Conservation (phyloP, 2,113 vertebrate species). For the Kryptolebias marmoratus region DNA sequence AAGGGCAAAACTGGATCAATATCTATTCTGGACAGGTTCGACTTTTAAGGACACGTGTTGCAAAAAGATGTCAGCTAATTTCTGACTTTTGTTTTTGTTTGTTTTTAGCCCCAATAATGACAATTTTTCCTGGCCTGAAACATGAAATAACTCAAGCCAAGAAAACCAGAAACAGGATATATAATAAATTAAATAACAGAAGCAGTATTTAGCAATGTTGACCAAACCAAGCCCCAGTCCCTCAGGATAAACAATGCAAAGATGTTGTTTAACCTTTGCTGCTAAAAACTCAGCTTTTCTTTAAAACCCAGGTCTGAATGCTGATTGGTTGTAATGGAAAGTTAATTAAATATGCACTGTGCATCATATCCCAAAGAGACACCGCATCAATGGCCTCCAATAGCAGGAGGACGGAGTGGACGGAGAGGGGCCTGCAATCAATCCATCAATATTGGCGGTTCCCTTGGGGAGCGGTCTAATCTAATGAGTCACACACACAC, state of each 20-base stretch:
- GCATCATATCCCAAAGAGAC: constrained; percentile 65
- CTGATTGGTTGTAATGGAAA: constrained; percentile 54
- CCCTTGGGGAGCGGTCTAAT: constrained; percentile 68
- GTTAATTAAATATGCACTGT: constrained; percentile 73
- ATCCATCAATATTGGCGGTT: constrained; percentile 74
- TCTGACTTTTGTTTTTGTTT: background rate
- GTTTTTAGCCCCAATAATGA: background rate
- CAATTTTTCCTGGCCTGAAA: background rate
- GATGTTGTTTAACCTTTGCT: constrained; percentile 42
- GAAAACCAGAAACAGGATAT: background rate
- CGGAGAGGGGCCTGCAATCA: constrained; percentile 72
- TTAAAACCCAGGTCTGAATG: constrained; percentile 29
- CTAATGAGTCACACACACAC: constrained; percentile 64
- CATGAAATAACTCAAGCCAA: background rate
- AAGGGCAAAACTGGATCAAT: constrained; percentile 42
- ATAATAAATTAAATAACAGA: background rate
- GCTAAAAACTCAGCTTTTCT: constrained; percentile 27
- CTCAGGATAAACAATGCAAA: background rate
- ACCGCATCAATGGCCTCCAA: constrained; percentile 65
- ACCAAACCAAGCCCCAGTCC: constrained; percentile 14
- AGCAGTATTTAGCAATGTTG: background rate
- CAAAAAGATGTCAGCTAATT: background rate
- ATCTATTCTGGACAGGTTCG: background rate
- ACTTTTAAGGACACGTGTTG: background rate
- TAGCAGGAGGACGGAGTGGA: constrained; percentile 56